phyloP scores from a whole-genome alignment of 2,888 invertebrate species.

The Hypsopygia costalis region DNA sequence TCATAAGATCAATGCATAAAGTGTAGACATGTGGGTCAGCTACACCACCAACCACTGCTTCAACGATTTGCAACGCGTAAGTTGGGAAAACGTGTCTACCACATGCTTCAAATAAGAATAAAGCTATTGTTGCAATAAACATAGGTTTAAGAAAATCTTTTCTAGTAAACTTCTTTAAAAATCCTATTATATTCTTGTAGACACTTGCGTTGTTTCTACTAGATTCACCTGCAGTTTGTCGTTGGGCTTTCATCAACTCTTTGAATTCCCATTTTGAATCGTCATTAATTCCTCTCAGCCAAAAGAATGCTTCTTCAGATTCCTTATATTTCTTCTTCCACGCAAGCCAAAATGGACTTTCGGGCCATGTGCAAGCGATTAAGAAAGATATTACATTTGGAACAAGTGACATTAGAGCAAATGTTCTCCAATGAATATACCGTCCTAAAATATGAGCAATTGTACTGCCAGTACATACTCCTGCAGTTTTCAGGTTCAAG shows the following conservation, averaged over 20 bases:
- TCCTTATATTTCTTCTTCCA: slow-evolving; percentile 50
- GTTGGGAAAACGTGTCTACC: slow-evolving; percentile 41
- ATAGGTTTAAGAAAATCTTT: slow-evolving; percentile 36
- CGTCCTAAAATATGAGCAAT: slow-evolving; percentile 31
- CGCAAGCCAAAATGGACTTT: slow-evolving; percentile 82
- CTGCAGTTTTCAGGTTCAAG: slow-evolving; percentile 35
- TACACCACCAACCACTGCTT: slow-evolving; percentile 29
- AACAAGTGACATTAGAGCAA: slow-evolving; percentile 27
- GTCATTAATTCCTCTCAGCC: slow-evolving; percentile 61
- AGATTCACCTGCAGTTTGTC: slow-evolving; percentile 15
- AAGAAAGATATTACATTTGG: slow-evolving; percentile 26
- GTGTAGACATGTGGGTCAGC: slow-evolving; percentile 34
- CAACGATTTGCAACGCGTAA: slow-evolving; percentile 35
- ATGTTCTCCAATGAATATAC: slow-evolving; percentile 33
- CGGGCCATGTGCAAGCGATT: slow-evolving; percentile 68
- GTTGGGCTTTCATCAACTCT: slow-evolving; percentile 32
- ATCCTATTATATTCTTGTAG: slow-evolving; percentile 2
- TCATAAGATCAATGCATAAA: slow-evolving; percentile 35
- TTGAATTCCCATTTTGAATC: slow-evolving; percentile 27
- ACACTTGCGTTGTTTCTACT: neutral
- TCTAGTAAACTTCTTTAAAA: slow-evolving; percentile 24
- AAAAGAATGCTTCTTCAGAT: slow-evolving; percentile 69
- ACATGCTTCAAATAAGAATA: slow-evolving; percentile 33
- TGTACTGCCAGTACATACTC: slow-evolving; percentile 30
- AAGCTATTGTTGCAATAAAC: slow-evolving; percentile 28